Conservation (phyloP, 2,113 vertebrate genomes). For the Pseudopipra pipra region DNA sequence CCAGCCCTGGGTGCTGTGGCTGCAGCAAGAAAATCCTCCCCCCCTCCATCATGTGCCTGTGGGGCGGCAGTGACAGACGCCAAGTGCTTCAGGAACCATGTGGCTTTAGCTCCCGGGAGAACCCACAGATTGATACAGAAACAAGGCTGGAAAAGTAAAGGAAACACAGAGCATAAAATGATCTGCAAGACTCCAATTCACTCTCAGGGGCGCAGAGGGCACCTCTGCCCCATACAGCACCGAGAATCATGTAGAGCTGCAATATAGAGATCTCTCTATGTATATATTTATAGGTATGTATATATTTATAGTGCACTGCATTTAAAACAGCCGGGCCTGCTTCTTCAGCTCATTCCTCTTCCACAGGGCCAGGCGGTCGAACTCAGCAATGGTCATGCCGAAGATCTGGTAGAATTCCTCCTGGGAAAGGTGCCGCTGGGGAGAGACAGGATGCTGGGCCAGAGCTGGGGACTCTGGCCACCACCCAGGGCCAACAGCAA, state of each 20-base stretch:
- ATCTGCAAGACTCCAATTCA: conserved; percentile 56
- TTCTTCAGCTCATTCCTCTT: conserved; percentile 98
- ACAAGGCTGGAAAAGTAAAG: background rate
- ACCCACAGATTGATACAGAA: background rate
- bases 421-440: conserved; percentile 92
- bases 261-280: conserved; percentile 73
- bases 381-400: conserved; percentile 94
- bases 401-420: conserved; percentile 97
- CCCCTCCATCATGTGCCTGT: accelerated
- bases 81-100: accelerated
- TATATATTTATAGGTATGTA: conserved; percentile 79
- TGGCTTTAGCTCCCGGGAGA: background rate
- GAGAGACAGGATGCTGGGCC: background rate
- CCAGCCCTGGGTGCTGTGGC: background rate
- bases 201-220: conserved; percentile 52
- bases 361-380: conserved; percentile 97
- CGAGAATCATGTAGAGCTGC: conserved; percentile 72
- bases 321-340: conserved; percentile 94
- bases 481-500: accelerated
- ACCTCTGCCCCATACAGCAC: conserved; percentile 52
- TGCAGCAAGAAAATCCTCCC: background rate
- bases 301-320: conserved; percentile 74
- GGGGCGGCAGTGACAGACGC: background rate
- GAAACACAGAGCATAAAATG: conserved; percentile 34
- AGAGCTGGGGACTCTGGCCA: background rate